Percentiles rank a stretch among this genome's conserved stretches.
Evolutionary conservation across 2,113 vertebrate species (phyloP).

Genomic region (Telmatochromis brachygnathus): DNA sequence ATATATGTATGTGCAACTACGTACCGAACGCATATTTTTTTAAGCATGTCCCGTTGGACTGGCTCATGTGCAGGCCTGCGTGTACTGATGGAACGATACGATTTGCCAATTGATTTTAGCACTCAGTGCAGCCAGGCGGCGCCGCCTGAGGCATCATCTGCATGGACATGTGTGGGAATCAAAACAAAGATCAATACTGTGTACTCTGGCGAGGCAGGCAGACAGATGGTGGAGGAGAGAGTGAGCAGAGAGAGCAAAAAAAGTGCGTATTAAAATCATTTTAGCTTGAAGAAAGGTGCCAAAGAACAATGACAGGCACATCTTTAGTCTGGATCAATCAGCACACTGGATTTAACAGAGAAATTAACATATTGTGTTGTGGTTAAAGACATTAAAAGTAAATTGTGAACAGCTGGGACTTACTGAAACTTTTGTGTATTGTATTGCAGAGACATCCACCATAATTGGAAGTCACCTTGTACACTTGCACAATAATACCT

Average conservation of each 20-base stretch:
- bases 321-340: neutral
- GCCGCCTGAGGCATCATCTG: neutral
- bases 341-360: neutral
- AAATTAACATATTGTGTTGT: neutral
- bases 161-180: conserved; percentile 47
- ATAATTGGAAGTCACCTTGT: neutral
- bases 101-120: conserved; percentile 34
- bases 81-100: neutral
- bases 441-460: neutral
- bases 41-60: neutral
- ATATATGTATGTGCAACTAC: neutral
- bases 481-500: neutral
- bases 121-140: neutral
- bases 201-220: neutral
- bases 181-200: conserved; percentile 28
- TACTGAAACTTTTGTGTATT: neutral
- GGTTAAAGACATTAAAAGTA: neutral
- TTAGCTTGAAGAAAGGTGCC: neutral
- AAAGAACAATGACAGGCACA: neutral
- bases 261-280: neutral
- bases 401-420: neutral
- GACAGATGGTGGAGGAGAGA: neutral
- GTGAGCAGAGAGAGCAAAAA: neutral
- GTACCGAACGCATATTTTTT: neutral
- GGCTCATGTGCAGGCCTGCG: neutral